These are phyloP conservation scores for Thrips palmi DNA, from an alignment of 1,140 invertebrate genomes.

Conservation along the genomic window DNA sequence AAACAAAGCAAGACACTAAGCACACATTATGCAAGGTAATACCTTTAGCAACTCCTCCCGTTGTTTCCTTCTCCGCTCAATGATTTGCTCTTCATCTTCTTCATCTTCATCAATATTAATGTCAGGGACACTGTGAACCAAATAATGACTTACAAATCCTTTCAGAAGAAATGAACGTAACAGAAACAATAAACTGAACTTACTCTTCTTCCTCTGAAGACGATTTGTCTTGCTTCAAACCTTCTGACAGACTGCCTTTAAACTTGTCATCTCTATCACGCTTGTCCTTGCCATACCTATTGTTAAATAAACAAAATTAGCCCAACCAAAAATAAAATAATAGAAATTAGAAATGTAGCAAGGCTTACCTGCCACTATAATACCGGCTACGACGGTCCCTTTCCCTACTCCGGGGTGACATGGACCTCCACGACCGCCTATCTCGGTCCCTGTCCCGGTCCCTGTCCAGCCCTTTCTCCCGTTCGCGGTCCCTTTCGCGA, in stretches of 20 bases:
- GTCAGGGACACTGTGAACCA: slow-evolving; percentile 25
- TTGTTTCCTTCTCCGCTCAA: slow-evolving; percentile 73
- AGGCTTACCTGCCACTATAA: too few relatives aligned
- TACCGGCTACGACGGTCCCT: too few relatives aligned
- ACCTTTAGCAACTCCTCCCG: slow-evolving; percentile 77
- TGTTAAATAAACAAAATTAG: too few relatives aligned
- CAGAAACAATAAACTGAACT: slow-evolving; percentile 19
- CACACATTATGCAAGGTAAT: slow-evolving; percentile 12
- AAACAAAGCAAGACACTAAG: slow-evolving; percentile 8
- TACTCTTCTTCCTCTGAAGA: slow-evolving; percentile 40
- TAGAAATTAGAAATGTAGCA: too few relatives aligned
- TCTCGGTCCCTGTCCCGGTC: too few relatives aligned
- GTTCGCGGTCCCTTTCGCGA: too few relatives aligned
- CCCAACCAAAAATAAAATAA: too few relatives aligned
- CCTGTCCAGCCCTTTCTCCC: too few relatives aligned
- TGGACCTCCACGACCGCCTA: too few relatives aligned
- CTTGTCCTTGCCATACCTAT: slow-evolving; percentile 21
- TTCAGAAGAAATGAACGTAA: not conserved
- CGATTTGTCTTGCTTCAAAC: slow-evolving; percentile 38
- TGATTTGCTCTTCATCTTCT: slow-evolving; percentile 87
- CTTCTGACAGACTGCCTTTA: slow-evolving; percentile 72
- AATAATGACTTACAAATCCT: slow-evolving; percentile 6
- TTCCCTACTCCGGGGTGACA: too few relatives aligned
- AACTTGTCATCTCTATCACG: slow-evolving; percentile 41
- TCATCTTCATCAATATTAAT: slow-evolving; percentile 76